phyloP scores from a whole-genome alignment of 2,888 invertebrate species.

The Adela reaumurella region DNA sequence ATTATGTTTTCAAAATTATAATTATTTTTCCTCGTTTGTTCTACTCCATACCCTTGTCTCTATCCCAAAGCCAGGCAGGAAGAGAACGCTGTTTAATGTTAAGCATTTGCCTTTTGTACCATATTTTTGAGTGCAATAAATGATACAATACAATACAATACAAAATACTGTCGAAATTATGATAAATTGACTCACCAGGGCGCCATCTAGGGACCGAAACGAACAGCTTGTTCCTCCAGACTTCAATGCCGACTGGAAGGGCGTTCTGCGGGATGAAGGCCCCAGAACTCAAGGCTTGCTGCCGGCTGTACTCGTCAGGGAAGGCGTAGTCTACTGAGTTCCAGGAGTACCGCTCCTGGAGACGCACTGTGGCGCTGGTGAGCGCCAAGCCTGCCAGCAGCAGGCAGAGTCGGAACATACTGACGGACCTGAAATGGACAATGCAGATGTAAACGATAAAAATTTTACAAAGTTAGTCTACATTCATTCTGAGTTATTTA shows the following conservation, averaged over 20 bases:
- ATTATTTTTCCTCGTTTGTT: no score
- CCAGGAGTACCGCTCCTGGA: constrained; percentile 75
- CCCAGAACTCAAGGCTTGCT: constrained; percentile 61
- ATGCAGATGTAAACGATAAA: no score
- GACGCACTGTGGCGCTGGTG: constrained; percentile 41
- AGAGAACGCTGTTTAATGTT: no score
- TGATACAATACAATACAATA: no score
- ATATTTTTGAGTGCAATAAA: no score
- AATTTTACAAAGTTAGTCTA: no score
- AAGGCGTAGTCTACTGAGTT: constrained; percentile 72
- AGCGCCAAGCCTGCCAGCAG: constrained; percentile 24
- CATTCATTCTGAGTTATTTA: no score
- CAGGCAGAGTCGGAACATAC: constrained; percentile 5
- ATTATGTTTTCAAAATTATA: no score
- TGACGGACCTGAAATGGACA: neutral
- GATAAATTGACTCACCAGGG: constrained; percentile 67
- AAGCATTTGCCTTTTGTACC: no score
- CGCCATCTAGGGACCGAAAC: constrained; percentile 79
- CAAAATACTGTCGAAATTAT: no score
- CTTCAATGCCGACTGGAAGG: constrained; percentile 77
- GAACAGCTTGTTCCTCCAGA: constrained; percentile 78
- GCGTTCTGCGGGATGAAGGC: constrained; percentile 73
- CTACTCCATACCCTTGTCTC: no score
- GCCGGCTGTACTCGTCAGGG: constrained; percentile 58
- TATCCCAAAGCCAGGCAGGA: no score